phyloP scores from a whole-genome alignment of 1,140 invertebrate genomes.

The Diabrotica undecimpunctata region DNA sequence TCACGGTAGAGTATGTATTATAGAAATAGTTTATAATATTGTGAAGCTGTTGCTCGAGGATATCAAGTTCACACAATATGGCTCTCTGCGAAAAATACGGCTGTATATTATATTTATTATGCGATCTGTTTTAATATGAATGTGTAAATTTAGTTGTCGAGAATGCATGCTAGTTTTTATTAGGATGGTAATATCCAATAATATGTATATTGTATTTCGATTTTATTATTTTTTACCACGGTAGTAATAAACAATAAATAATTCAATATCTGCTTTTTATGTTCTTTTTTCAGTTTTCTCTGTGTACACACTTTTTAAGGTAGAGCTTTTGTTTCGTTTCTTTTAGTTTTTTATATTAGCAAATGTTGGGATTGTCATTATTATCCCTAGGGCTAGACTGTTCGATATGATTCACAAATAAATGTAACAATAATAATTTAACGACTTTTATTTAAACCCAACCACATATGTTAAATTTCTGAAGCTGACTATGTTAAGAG shows the following conservation, averaged over 20 bases:
- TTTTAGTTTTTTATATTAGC: slow-evolving; percentile 13
- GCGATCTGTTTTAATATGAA: slow-evolving; percentile 40
- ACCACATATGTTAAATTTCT: too few relatives aligned
- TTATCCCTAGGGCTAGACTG: slow-evolving; percentile 20
- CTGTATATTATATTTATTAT: slow-evolving; percentile 46
- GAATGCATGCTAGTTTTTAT: slow-evolving; percentile 47
- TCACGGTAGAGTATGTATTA: too few relatives aligned
- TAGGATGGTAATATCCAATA: slow-evolving; percentile 39
- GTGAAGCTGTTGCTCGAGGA: background rate
- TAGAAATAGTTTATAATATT: background rate
- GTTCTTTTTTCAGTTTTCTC: slow-evolving; percentile 8
- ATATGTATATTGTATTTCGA: slow-evolving; percentile 47
- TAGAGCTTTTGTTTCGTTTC: slow-evolving; percentile 3
- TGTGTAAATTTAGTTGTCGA: slow-evolving; percentile 45
- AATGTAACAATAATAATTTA: slow-evolving; percentile 14
- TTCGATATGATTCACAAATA: slow-evolving; percentile 21
- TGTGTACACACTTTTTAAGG: slow-evolving; percentile 6
- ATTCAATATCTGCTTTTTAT: slow-evolving; percentile 19
- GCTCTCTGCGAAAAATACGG: slow-evolving; percentile 45
- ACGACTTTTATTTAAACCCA: background rate
- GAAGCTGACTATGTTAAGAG: too few relatives aligned
- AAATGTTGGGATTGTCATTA: slow-evolving; percentile 17
- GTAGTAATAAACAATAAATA: slow-evolving; percentile 43
- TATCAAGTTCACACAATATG: slow-evolving; percentile 31
- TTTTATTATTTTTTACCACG: slow-evolving; percentile 49